Evolutionary conservation across 2,797 vertebrate genomes (phyloP), one percentile per base, ranked within the genome.

Genomic region (Myripristis murdjan): DNA sequence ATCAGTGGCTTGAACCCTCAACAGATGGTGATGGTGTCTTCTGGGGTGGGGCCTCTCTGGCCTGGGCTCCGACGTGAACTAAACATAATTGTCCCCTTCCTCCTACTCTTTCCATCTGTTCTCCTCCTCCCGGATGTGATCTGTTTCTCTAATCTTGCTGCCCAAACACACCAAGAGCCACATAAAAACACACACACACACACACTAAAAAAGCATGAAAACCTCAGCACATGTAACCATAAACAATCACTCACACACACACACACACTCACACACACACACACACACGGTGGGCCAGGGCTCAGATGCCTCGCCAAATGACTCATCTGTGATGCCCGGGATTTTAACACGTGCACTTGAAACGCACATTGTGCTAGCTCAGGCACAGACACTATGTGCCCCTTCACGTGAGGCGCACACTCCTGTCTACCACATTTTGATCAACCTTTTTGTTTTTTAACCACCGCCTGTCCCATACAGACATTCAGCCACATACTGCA

Each of bases 81-180:
- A 57, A 64, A 83, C 70, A 78, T 83, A 92, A 93, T 88, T 88
- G 84, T 82, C 56, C 75, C 73, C 58, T 88, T 89, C 86, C 86
- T 85, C 43, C 68, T 81, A 77, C 81, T 79, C 60, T 77, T 80
- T 75, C 82, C 75, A 81, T 85, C 86, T 82, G 68, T 58, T 85
- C 66, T 60, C 64, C 64, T 75, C 53, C 75, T 70, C 73, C 70
- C 18, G 60, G 76, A 75, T 79, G 41, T 77, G 87, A 86, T 77
- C 84, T 10, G 26, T 49, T 83, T 83, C 81, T 85, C 64, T 88
- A 82, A 91, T 88, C 82, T 88, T 58, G 66, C 79, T 74, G 70
- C 75, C 56, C 81, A 85, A 85, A 82, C 26, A 79, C 74, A 81
- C 57, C 54, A 63, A 73, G 54, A 74, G 41, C 71, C 77, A 85